A percentile compares a stretch with the other conserved stretches of the same genome.
phyloP scores from a whole-genome alignment of 2,888 invertebrate species.

The Phragmatobia fuliginosa region DNA sequence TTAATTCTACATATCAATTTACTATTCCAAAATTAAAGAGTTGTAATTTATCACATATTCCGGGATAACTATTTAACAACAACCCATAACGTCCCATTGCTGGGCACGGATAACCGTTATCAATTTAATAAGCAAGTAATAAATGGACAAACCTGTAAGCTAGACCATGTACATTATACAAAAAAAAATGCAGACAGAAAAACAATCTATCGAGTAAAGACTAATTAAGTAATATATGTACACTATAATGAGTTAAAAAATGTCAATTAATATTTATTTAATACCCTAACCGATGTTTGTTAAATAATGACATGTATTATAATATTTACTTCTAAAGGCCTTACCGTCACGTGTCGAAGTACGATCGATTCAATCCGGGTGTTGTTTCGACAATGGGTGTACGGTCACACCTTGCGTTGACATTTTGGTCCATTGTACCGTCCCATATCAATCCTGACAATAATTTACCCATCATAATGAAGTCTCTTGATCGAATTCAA shows the following conservation, averaged over 20 bases:
- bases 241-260: neutral
- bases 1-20: neutral
- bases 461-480: constrained; percentile 39
- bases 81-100: no score
- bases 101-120: no score
- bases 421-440: constrained; percentile 41
- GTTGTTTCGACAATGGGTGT: constrained; percentile 42
- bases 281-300: neutral
- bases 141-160: neutral
- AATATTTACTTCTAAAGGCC: neutral
- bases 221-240: neutral
- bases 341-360: neutral
- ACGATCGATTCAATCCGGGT: constrained; percentile 40
- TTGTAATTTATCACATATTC: neutral
- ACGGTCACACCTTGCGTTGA: constrained; percentile 46
- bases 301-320: neutral
- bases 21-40: neutral
- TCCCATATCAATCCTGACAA: constrained; percentile 35
- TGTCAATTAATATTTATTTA: neutral
- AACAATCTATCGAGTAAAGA: neutral
- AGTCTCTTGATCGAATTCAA: constrained; percentile 27
- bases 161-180: no score
- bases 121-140: no score
- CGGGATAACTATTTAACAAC: no score
- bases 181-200: neutral